Evolutionary conservation across 2,113 vertebrate species (phyloP), one percentile per base, ranked within the genome.

Genomic region (Nannobrachium achirus): DNA sequence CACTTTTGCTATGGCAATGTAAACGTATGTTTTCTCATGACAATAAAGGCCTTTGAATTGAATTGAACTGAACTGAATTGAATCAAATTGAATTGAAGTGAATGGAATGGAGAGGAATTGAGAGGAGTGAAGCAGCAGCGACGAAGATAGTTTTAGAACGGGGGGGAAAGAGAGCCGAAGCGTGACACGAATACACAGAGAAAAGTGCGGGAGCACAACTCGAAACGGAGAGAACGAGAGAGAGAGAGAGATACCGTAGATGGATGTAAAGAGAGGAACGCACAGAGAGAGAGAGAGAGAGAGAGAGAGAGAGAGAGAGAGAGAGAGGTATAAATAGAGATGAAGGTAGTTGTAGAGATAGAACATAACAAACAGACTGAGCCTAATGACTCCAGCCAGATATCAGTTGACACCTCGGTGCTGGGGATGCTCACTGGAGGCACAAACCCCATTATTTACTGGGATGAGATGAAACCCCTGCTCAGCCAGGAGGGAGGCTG

Each of bases 371-470:
- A 18, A 42, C 14, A 59, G n/a, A 10, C 25, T 33, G 25, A 4
- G 25, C 25, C 25, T 33, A 33, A 33, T 33, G 25, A 33, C 25
- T 33, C 25, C 6, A 33, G 25, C 25, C 25, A 33, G 25, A 33
- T 33, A 33, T 33, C 25, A 33, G 25, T n/a, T 25, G 60, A 50
- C 25, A 33, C 25, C 6, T 33, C 25, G 6, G 25, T 33, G 6
- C 25, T 33, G 25, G 41, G 69, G 69, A 75, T 41, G 69, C 62
- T 73, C n/a, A 10, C 33, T 15, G n/a, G 14, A 77, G 65, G 49
- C 71, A 73, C 18, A 66, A 72, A 71, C 15, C 56, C 56, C 50
- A 84, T 80, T 83, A 69, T 87, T 87, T 79, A 78, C 1, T 63
- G 14, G 56, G 38, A 19, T n/a, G n/a, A 70, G 75, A 77, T 69